Evolutionary conservation across 2,113 vertebrate genomes (phyloP).

Genomic region (Tetrax tetrax): DNA sequence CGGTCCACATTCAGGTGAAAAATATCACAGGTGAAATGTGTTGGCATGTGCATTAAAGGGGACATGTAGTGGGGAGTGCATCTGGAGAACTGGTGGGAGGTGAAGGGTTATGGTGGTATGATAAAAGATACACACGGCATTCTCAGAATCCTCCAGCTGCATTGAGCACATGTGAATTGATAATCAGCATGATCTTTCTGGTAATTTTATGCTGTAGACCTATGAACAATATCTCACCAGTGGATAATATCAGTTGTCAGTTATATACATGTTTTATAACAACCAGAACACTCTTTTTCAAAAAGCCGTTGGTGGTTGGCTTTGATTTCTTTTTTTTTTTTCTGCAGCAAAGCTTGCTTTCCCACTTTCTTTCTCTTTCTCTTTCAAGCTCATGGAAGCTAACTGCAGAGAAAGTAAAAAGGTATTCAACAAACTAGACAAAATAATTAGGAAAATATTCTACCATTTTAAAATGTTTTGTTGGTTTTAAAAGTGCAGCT

Average conservation of each 20-base stretch:
- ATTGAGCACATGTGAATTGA: constrained; percentile 43
- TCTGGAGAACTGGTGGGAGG: constrained; percentile 57
- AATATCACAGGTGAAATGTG: constrained; percentile 29
- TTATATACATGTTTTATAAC: constrained; percentile 71
- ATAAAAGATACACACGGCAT: constrained; percentile 42
- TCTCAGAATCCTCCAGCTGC: constrained; percentile 39
- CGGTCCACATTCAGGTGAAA: not conserved
- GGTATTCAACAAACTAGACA: not conserved
- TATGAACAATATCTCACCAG: constrained; percentile 69
- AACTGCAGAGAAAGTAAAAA: constrained; percentile 59
- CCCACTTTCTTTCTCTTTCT: not conserved
- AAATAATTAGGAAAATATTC: constrained; percentile 53
- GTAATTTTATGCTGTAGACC: constrained; percentile 60
- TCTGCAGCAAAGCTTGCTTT: constrained; percentile 51
- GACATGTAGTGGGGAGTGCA: not conserved
- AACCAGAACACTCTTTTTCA: constrained; percentile 67
- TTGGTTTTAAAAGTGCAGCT: not conserved
- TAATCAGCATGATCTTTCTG: constrained; percentile 59
- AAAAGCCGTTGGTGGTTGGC: constrained; percentile 57
- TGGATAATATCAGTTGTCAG: constrained; percentile 71
- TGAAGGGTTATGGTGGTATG: constrained; percentile 32
- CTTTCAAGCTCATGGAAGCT: constrained; percentile 54
- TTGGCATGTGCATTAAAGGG: not conserved
- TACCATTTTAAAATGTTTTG: not conserved
- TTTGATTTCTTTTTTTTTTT: constrained; percentile 65